phyloP scores from a whole-genome alignment of 2,113 vertebrate species.

The Ibidorhyncha struthersii region DNA sequence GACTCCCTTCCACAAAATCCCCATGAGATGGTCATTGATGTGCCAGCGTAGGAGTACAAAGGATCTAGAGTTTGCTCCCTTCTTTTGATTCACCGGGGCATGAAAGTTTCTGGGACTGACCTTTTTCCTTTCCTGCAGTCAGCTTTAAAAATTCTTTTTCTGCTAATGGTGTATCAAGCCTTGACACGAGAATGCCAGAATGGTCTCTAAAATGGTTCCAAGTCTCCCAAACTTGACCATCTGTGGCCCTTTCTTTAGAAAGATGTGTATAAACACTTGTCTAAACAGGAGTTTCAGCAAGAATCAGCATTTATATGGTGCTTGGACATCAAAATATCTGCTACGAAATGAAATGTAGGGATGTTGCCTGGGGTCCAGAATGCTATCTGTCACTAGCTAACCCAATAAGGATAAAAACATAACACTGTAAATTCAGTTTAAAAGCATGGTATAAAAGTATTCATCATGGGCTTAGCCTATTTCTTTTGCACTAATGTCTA shows the following conservation, averaged over 20 bases:
- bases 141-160: background rate
- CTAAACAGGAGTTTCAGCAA: background rate
- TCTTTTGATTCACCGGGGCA: background rate
- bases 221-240: background rate
- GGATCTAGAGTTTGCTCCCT: background rate
- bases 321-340: background rate
- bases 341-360: background rate
- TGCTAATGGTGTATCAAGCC: background rate
- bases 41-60: background rate
- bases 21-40: background rate
- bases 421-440: background rate
- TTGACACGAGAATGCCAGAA: background rate
- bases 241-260: background rate
- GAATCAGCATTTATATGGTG: background rate
- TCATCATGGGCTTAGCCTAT: rapidly evolving
- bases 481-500: background rate
- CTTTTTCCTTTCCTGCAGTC: background rate
- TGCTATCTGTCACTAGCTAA: background rate
- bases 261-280: background rate
- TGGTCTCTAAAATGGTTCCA: background rate
- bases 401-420: background rate
- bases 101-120: background rate
- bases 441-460: background rate
- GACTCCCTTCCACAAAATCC: background rate
- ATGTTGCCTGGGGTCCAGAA: background rate